phyloP scores from a whole-genome alignment of 2,113 vertebrate genomes.

The Erythrocebus patas region DNA sequence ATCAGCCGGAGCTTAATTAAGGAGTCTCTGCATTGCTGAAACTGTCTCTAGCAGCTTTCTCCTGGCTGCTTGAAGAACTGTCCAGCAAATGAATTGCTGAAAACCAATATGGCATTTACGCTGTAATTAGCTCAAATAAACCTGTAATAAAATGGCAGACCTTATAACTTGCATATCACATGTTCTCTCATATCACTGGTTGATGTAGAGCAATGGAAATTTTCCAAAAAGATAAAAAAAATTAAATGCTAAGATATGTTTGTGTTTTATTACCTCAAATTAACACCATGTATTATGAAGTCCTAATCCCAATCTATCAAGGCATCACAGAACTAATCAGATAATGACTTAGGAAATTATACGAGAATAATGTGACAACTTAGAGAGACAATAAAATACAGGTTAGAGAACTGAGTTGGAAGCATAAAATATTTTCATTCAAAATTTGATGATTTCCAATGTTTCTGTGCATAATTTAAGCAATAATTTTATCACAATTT shows the following conservation, averaged over 20 bases:
- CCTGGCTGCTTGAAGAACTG: conserved; percentile 29
- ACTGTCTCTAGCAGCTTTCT: conserved; percentile 45
- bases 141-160: conserved; percentile 42
- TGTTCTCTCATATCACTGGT: neutral
- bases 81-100: conserved; percentile 63
- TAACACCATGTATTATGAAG: neutral
- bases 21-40: conserved; percentile 36
- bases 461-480: neutral
- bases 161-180: neutral
- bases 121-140: conserved; percentile 72
- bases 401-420: neutral
- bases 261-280: neutral
- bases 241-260: neutral
- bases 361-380: neutral
- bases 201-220: neutral
- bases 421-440: neutral
- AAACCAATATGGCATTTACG: conserved; percentile 54
- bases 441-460: neutral
- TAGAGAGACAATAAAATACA: neutral
- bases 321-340: neutral
- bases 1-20: conserved; percentile 71
- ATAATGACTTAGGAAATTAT: neutral
- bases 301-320: neutral
- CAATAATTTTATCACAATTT: neutral
- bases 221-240: neutral